Base-by-base conservation (phyloP, 2,888 invertebrate genomes). In the Eutolmus rufibarbis region DNA sequence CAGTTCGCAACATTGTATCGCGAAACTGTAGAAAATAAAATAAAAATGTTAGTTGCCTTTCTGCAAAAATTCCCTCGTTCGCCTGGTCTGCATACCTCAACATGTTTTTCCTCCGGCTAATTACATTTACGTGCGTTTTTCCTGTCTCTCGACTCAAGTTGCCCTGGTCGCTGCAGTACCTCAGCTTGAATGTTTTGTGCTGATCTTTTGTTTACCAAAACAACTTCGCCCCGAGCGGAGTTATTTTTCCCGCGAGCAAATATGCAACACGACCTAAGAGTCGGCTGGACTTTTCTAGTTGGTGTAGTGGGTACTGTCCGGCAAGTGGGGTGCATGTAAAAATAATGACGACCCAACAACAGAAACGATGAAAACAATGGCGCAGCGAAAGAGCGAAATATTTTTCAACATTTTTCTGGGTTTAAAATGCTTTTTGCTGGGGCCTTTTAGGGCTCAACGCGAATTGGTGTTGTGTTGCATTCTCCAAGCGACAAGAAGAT, bases 141-240 rank as follows among this genome's bases (percentile, higher is more conserved):
- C 28, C 66, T 66, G 66, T 66, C 28, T 23, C 66, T 28, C 66
- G 66, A 28, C 66, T 66, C 66, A 66, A 28, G 66, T 66, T 66
- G 66, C 66, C 28, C 28, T 3, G n/a, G 66, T 12, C 66, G 19
- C 12, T 28, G 66, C 28, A 66, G 66, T 9, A 7, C 66, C 23
- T 8, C 12, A 66, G 19, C 28, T 4, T 12, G 28, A 28, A 66
- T 66, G 66, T 66, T 66, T 66, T 66, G 8, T 66, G 66, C 66
- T 66, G 66, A 23, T 66, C 51, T 51, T 79, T 79, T 79, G 79
- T 79, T 79, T 79, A 79, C 51, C 23, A 79, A 51, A 79, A 79
- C 79, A 79, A 79, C 79, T 79, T 79, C 51, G 46, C 46, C 16
- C 28, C 51, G 5, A 79, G 19, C 51, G 16, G 16, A 79, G 51